phyloP scores from a whole-genome alignment of 1,140 invertebrate species.

The Brachionus rotundiformis region DNA sequence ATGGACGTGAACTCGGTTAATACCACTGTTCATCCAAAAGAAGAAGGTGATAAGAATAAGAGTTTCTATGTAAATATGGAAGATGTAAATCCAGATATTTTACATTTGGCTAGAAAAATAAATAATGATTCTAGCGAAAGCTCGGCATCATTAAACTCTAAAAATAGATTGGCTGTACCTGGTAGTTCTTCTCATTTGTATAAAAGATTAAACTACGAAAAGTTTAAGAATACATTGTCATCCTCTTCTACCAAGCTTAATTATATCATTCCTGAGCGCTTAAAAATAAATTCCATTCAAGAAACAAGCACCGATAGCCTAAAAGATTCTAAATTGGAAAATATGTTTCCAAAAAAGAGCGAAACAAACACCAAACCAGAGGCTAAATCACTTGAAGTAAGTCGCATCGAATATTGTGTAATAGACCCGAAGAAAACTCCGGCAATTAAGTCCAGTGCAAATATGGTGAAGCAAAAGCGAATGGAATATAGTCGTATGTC shows the following conservation, averaged over 20 bases:
- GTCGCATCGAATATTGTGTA: conserved; percentile 34
- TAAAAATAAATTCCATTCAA: conserved; percentile 33
- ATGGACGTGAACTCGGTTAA: conserved; percentile 27
- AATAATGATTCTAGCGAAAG: conserved; percentile 32
- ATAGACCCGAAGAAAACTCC: conserved; percentile 47
- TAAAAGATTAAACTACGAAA: conserved; percentile 42
- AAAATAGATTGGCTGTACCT: neutral
- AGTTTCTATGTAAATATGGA: conserved; percentile 49
- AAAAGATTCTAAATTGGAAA: conserved; percentile 33
- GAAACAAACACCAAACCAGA: neutral
- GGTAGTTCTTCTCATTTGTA: neutral
- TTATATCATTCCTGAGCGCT: conserved; percentile 42
- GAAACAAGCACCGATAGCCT: neutral
- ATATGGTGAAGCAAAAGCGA: conserved; percentile 29
- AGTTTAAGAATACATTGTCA: neutral
- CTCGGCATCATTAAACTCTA: neutral
- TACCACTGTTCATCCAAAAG: neutral
- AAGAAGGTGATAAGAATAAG: neutral
- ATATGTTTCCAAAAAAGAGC: neutral
- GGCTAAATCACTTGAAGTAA: neutral
- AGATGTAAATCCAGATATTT: conserved; percentile 44
- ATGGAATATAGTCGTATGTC: conserved; percentile 19
- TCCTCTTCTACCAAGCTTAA: conserved; percentile 30
- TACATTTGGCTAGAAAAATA: conserved; percentile 38
- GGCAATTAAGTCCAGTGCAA: conserved; percentile 47